Conservation (phyloP, 1,140 invertebrate genomes). For the Lerema accius region DNA sequence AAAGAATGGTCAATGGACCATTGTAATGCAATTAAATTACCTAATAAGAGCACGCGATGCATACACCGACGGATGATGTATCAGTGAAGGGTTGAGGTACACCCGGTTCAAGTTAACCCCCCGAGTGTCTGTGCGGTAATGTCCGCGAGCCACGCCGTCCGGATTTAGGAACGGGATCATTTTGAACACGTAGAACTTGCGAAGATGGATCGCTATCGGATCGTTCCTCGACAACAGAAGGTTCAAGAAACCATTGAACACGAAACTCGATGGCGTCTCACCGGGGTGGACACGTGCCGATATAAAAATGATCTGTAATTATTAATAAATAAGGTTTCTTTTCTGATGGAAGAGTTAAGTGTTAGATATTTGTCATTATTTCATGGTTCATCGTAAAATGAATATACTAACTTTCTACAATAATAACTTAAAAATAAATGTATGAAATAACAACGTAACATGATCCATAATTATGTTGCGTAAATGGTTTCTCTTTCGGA, state of each 20-base stretch:
- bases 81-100: constrained; percentile 70
- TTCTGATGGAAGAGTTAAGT: too few relatives aligned
- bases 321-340: constrained; percentile 6
- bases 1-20: too few relatives aligned
- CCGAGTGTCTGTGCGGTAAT: constrained; percentile 94
- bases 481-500: too few relatives aligned
- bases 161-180: constrained; percentile 96
- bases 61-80: constrained; percentile 68
- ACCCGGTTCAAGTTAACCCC: constrained; percentile 91
- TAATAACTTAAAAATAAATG: too few relatives aligned
- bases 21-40: constrained; percentile 40
- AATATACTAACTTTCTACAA: too few relatives aligned
- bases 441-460: too few relatives aligned
- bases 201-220: constrained; percentile 87
- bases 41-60: constrained; percentile 73
- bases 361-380: too few relatives aligned
- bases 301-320: constrained; percentile 89
- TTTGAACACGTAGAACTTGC: constrained; percentile 94
- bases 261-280: constrained; percentile 96
- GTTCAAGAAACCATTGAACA: constrained; percentile 95
- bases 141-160: constrained; percentile 94
- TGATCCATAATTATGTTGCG: too few relatives aligned
- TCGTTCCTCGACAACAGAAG: constrained; percentile 89
- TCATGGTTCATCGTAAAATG: too few relatives aligned
- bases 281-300: constrained; percentile 96